phyloP scores from a whole-genome alignment of 2,797 vertebrate species.

The Pipistrellus pygmaeus region DNA sequence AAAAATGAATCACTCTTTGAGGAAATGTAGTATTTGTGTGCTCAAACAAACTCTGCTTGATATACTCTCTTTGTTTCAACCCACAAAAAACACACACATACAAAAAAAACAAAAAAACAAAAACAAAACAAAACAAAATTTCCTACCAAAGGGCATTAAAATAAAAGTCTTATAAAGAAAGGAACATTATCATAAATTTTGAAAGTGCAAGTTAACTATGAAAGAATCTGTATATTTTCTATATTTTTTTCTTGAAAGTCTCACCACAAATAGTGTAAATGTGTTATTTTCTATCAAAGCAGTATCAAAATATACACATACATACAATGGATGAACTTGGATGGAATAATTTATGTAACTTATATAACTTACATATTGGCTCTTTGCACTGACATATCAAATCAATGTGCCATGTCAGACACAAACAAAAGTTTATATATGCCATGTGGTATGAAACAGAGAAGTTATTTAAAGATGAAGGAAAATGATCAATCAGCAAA shows the following conservation, averaged over 20 bases:
- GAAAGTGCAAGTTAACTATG: conserved; percentile 18
- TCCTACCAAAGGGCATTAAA: background rate
- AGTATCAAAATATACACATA: conserved; percentile 53
- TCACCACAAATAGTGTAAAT: background rate
- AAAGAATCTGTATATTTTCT: conserved; percentile 2
- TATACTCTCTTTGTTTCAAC: background rate
- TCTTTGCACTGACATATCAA: conserved; percentile 36
- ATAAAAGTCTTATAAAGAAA: conserved; percentile 3
- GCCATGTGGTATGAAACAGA: background rate
- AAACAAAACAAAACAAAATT: background rate
- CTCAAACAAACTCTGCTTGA: conserved; percentile 7
- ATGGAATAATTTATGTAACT: conserved; percentile 31
- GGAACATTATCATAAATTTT: background rate
- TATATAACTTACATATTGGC: conserved; percentile 29
- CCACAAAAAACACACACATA: background rate
- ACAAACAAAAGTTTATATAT: conserved; percentile 1
- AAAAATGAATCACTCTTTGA: conserved; percentile 64
- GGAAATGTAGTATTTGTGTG: background rate
- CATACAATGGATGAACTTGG: background rate
- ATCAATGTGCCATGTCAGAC: background rate
- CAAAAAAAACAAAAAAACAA: background rate
- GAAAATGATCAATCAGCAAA: background rate
- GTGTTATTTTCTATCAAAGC: conserved; percentile 26
- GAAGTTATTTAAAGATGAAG: conserved; percentile 31
- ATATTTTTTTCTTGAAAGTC: background rate